Evolutionary conservation across 2,113 vertebrate genomes (phyloP).

Genomic region (Beaufortia kweichowensis): DNA sequence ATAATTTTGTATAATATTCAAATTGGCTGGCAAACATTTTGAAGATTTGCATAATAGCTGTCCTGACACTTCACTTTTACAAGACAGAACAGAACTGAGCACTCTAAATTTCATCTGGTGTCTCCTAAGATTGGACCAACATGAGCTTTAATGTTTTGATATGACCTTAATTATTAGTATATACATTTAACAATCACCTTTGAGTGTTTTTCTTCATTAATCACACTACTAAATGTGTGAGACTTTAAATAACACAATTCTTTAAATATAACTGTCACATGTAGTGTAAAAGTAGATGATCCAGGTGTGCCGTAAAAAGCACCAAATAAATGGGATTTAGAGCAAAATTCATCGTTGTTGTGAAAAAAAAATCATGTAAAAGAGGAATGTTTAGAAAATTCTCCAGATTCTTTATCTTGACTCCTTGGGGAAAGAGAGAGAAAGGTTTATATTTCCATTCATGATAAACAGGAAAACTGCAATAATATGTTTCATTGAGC

Average conservation of each 20-base stretch:
- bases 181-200: neutral
- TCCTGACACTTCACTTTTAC: too few species aligned
- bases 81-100: neutral
- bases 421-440: slow-evolving; percentile 18
- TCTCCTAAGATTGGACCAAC: neutral
- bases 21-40: neutral
- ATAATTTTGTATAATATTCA: neutral
- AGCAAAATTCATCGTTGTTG: neutral
- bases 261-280: neutral
- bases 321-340: neutral
- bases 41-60: neutral
- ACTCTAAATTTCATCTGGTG: neutral
- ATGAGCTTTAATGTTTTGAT: neutral
- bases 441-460: neutral
- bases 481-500: neutral
- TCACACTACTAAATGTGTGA: neutral
- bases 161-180: neutral
- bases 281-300: slow-evolving; percentile 13
- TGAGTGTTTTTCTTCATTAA: neutral
- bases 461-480: neutral
- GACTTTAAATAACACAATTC: neutral
- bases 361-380: neutral
- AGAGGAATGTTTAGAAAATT: slow-evolving; percentile 16
- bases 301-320: neutral
- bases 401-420: neutral